Evolutionary conservation across 2,888 invertebrate species (phyloP).

Genomic region (Drosophila melanosoma): DNA sequence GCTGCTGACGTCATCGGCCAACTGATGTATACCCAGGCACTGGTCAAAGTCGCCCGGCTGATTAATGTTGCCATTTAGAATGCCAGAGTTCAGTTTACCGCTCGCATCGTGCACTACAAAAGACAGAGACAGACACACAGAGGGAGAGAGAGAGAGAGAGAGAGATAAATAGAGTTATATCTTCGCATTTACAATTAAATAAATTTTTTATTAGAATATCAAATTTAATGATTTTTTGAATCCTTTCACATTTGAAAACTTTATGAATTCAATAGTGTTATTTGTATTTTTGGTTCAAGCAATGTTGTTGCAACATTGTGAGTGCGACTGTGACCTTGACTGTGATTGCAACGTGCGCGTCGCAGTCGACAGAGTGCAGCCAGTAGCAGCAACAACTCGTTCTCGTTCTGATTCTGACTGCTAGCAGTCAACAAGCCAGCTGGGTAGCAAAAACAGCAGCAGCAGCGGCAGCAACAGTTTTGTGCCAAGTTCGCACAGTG

Average conservation of each 20-base stretch:
- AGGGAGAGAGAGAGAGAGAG: neutral
- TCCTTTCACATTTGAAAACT: neutral
- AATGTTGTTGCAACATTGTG: slow-evolving; percentile 7
- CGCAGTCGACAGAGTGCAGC: slow-evolving; percentile 19
- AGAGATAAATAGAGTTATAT: neutral
- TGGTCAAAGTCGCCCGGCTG: slow-evolving; percentile 87
- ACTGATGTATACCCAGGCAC: slow-evolving; percentile 76
- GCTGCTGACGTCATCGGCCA: slow-evolving; percentile 38
- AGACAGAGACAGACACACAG: neutral
- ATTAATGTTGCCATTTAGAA: slow-evolving; percentile 88
- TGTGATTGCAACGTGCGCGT: slow-evolving; percentile 62
- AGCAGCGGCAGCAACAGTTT: slow-evolving; percentile 44
- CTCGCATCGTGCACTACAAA: slow-evolving; percentile 88
- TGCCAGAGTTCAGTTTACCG: slow-evolving; percentile 88
- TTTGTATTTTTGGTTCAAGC: slow-evolving; percentile 2
- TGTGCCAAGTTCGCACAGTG: slow-evolving; percentile 68
- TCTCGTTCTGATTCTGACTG: slow-evolving; percentile 61
- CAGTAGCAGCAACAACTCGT: slow-evolving; percentile 48
- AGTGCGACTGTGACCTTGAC: slow-evolving; percentile 66
- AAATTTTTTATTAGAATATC: neutral
- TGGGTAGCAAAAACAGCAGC: slow-evolving; percentile 4
- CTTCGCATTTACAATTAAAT: neutral
- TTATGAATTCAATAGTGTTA: neutral
- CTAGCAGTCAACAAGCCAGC: slow-evolving; percentile 33
- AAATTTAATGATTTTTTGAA: neutral